A percentile compares a stretch with the other conserved stretches of the same genome.
Conservation (phyloP, 2,113 vertebrate genomes). For the Poeciliopsis turrubarensis region DNA sequence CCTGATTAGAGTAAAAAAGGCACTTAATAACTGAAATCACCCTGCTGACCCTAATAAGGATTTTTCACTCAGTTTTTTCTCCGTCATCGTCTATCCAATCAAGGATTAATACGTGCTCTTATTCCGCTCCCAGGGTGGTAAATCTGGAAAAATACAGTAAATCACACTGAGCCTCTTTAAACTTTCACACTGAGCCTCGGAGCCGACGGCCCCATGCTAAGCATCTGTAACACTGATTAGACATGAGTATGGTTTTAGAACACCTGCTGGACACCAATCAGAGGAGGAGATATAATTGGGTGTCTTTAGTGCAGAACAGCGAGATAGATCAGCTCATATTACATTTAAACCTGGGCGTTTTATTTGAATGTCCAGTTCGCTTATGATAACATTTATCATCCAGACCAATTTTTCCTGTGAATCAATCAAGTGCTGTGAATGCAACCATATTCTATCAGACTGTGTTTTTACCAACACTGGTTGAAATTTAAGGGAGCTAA, state of each 20-base stretch:
- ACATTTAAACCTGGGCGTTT: not conserved
- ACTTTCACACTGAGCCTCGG: conserved; percentile 68
- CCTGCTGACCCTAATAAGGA: conserved; percentile 62
- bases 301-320: conserved; percentile 13
- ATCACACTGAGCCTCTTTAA: conserved; percentile 64
- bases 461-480: not conserved
- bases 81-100: conserved; percentile 63
- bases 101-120: conserved; percentile 66
- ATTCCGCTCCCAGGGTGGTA: conserved; percentile 66
- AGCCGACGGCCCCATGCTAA: conserved; percentile 39
- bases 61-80: conserved; percentile 47
- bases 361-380: conserved; percentile 3
- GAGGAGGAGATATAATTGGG: conserved; percentile 14
- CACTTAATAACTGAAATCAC: conserved; percentile 70
- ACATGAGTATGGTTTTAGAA: conserved; percentile 54
- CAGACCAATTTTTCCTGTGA: not conserved
- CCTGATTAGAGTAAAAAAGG: conserved; percentile 68
- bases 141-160: conserved; percentile 69
- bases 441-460: not conserved
- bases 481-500: too few relatives aligned
- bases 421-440: not conserved
- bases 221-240: conserved; percentile 62
- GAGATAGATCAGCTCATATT: not conserved
- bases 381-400: not conserved
- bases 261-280: conserved; percentile 61